Conservation (phyloP, 2,888 invertebrate species). For the Drepanosiphum platanoidis region DNA sequence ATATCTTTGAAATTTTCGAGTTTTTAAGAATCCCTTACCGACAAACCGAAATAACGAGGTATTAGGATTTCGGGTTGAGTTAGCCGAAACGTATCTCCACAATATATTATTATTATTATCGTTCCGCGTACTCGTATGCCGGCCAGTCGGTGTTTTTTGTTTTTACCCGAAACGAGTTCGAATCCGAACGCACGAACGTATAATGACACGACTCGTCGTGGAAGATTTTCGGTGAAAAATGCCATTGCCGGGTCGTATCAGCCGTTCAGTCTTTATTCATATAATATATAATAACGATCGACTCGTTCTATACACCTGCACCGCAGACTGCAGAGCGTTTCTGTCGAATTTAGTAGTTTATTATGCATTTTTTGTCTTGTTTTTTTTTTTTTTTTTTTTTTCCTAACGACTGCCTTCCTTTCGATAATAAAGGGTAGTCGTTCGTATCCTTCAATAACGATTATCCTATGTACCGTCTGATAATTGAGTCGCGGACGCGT, state of each 20-base stretch:
- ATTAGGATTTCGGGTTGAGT: no score
- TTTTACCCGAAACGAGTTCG: background rate
- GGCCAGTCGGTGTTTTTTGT: background rate
- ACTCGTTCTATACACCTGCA: conserved; percentile 18
- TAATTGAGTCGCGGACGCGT: background rate
- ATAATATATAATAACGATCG: background rate
- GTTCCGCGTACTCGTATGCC: background rate
- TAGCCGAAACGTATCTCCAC: no score
- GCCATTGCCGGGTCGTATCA: background rate
- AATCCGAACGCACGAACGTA: background rate
- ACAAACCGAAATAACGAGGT: no score
- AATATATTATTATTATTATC: no score
- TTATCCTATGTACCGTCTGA: conserved; percentile 29
- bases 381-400: background rate
- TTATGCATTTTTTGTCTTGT: background rate
- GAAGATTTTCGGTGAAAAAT: background rate
- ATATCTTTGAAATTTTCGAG: no score
- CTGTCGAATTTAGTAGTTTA: conserved; percentile 7
- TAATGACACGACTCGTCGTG: background rate
- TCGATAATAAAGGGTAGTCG: conserved; percentile 26
- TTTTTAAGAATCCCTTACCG: no score
- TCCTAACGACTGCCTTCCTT: conserved; percentile 22
- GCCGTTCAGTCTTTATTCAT: conserved; percentile 26
- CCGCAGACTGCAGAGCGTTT: background rate
- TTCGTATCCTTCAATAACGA: conserved; percentile 38